A percentile compares a stretch with the other conserved stretches of the same genome.
These are phyloP conservation scores for Heliconius hortense DNA, from an alignment of 2,888 invertebrate species.

Conservation along the genomic window DNA sequence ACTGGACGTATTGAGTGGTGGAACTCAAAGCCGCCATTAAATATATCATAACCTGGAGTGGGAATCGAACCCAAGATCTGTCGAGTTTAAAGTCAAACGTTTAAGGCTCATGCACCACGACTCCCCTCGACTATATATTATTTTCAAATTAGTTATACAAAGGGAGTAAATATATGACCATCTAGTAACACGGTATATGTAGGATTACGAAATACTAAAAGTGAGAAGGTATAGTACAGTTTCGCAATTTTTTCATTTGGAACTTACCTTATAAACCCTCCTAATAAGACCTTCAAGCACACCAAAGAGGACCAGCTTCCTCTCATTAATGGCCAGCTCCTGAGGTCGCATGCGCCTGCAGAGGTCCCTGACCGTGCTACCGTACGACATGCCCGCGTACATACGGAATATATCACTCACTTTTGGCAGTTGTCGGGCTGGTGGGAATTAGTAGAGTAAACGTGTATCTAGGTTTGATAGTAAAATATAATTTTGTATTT, in stretches of 20 bases:
- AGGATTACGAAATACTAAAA: no score
- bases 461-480: no score
- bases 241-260: neutral
- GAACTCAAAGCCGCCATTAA: neutral
- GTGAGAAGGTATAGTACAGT: neutral
- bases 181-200: neutral
- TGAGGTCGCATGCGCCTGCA: slow-evolving; percentile 89
- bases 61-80: neutral
- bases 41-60: neutral
- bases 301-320: slow-evolving; percentile 93
- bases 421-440: slow-evolving; percentile 84
- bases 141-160: no score
- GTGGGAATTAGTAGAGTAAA: neutral
- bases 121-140: no score
- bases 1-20: neutral
- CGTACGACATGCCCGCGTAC: slow-evolving; percentile 89
- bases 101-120: neutral
- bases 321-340: slow-evolving; percentile 88
- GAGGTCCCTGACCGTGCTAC: slow-evolving; percentile 88
- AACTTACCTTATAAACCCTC: slow-evolving; percentile 87
- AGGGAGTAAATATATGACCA: no score
- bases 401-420: slow-evolving; percentile 87
- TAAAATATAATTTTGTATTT: neutral
- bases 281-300: slow-evolving; percentile 92
- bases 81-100: no score